phyloP scores from a whole-genome alignment of 2,797 vertebrate genomes.

The Crocidura indochinensis region DNA sequence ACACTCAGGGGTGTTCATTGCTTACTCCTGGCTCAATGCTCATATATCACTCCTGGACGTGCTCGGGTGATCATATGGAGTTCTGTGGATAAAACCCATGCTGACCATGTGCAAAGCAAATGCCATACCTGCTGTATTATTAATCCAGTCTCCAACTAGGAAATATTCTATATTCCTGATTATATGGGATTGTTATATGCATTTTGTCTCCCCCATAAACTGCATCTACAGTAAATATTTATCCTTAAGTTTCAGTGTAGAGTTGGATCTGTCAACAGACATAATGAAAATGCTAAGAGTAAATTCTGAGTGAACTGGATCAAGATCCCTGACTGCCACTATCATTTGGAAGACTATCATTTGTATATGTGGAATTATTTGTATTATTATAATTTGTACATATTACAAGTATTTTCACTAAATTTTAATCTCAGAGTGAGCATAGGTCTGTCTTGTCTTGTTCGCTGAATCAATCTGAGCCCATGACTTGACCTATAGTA shows the following conservation, averaged over 20 bases:
- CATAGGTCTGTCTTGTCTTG: background rate
- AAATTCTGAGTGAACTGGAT: background rate
- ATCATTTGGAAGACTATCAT: background rate
- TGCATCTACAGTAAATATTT: background rate
- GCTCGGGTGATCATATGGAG: no score
- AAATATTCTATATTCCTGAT: no score
- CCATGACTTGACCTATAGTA: background rate
- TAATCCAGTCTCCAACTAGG: no score
- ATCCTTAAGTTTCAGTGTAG: background rate
- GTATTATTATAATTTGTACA: background rate
- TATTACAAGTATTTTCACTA: slow-evolving; percentile 6
- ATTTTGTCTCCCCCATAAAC: background rate
- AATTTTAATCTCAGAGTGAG: slow-evolving; percentile 2
- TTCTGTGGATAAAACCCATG: no score
- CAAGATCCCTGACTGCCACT: background rate
- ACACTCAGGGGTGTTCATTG: no score
- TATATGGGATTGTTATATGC: background rate
- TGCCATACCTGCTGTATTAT: no score
- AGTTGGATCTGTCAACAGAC: background rate
- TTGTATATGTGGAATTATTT: background rate
- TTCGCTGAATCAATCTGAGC: background rate
- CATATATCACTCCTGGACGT: no score
- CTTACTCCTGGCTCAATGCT: no score
- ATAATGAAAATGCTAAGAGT: slow-evolving; percentile 29
- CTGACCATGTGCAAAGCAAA: no score